A percentile compares a stretch with the other conserved stretches of the same genome.
Conservation (phyloP, 2,797 vertebrate species). For the Scomberomorus guttatus region DNA sequence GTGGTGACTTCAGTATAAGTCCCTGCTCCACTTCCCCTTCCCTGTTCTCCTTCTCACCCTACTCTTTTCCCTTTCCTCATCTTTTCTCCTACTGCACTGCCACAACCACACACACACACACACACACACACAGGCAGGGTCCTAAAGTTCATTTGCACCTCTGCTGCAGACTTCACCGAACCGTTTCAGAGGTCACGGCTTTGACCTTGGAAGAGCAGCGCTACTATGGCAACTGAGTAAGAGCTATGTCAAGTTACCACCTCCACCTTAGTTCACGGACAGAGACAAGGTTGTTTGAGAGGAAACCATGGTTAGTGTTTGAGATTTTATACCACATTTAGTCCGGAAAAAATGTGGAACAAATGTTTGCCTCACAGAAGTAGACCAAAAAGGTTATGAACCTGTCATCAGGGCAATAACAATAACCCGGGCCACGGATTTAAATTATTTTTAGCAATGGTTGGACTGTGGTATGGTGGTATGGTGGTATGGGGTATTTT, state of each 20-base stretch:
- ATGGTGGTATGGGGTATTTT: slow-evolving; percentile 13
- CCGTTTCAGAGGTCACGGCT: slow-evolving; percentile 49
- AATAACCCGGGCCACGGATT: not conserved
- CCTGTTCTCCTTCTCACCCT: slow-evolving; percentile 29
- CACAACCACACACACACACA: slow-evolving; percentile 19
- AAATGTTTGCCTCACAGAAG: not conserved
- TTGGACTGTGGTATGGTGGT: not conserved
- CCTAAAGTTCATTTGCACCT: slow-evolving; percentile 77
- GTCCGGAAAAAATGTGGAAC: not conserved
- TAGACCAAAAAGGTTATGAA: not conserved
- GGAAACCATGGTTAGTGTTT: not conserved
- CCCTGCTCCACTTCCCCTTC: slow-evolving; percentile 26
- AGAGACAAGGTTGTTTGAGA: slow-evolving; percentile 12
- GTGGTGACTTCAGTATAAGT: slow-evolving; percentile 37
- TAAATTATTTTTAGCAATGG: not conserved
- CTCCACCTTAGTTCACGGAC: slow-evolving; percentile 5
- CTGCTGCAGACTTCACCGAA: slow-evolving; percentile 57
- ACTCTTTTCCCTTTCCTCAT: slow-evolving; percentile 12
- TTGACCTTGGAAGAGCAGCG: slow-evolving; percentile 67
- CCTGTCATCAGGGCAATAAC: not conserved
- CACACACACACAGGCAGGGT: slow-evolving; percentile 37
- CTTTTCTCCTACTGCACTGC: slow-evolving; percentile 25
- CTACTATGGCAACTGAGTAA: slow-evolving; percentile 64
- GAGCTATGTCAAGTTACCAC: slow-evolving; percentile 33
- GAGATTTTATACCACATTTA: not conserved